Base-by-base conservation (phyloP, 2,113 vertebrate species). In the Lanius collurio region DNA sequence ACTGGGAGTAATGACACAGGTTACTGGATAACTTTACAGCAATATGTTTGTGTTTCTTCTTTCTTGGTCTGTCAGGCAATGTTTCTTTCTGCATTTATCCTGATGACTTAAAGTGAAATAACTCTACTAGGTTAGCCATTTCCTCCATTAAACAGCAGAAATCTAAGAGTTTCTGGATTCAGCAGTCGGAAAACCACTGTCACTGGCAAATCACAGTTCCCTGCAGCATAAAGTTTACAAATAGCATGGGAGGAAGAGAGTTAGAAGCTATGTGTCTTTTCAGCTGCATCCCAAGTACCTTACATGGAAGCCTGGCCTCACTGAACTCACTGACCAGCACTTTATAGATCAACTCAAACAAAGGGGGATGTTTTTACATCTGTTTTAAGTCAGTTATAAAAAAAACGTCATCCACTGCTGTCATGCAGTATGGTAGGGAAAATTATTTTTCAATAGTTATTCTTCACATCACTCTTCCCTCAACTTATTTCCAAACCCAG, bases 1-100 rank as follows among this genome's bases (percentile, higher is more conserved):
- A 85, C 56, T 80, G 46, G 42, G 53, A 93, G 21, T 8, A 42
- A 87, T 46, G 4, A 8, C 57, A 59, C 42, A 91, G 77, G 87
- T 94, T 93, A 95, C 77, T 64, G 68, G 68, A 49, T 85, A 82
- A 87, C 53, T 91, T 94, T n/a, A 80, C 31, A 87, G 70, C 30
- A 87, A 89, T 44, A 35, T 15, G 49, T n/a, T 65, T 35, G 22
- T 27, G 8, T 23, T 84, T 56, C 69, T 62, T 57, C 18, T 57
- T 62, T 63, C 31, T 59, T 80, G 39, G 42, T 71, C 47, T 90
- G 31, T 74, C 56, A 57, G n/a, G 56, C 53, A 81, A 47, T 13
- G 33, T 6, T 10, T 59, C 52, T 81, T 90, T 83, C 80, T 71
- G 27, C 47, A 78, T 81, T 89, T 81, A 92, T 78, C 26, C n/a